A percentile compares a stretch with the other conserved stretches of the same genome.
Conservation (phyloP, 1,140 invertebrate species). For the Cyrtorhinus lividipennis region DNA sequence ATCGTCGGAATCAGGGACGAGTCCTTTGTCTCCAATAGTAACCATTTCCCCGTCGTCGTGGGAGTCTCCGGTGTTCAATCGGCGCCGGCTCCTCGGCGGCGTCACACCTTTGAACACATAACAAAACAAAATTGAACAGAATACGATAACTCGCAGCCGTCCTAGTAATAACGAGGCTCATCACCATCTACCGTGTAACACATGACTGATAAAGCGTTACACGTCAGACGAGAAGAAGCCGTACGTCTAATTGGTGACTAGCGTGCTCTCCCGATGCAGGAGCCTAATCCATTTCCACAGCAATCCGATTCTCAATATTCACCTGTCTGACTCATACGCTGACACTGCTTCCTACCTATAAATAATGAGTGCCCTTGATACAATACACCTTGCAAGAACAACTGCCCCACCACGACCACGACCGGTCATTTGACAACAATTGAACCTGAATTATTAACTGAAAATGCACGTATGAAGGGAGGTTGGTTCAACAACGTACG, state of each 20-base stretch:
- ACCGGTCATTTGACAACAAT: too few relatives aligned
- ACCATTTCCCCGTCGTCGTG: slow-evolving; percentile 11
- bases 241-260: not conserved
- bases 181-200: too few relatives aligned
- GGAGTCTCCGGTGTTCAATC: slow-evolving; percentile 10
- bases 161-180: too few relatives aligned
- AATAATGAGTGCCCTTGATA: too few relatives aligned
- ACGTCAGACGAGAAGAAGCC: not conserved
- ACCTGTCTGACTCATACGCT: too few relatives aligned
- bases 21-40: not conserved
- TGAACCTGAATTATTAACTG: too few relatives aligned
- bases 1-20: slow-evolving; percentile 46
- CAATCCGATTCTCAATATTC: not conserved
- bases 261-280: too few relatives aligned
- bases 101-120: slow-evolving; percentile 26
- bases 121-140: not conserved
- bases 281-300: not conserved
- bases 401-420: too few relatives aligned
- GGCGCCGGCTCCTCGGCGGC: slow-evolving; percentile 27
- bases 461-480: too few relatives aligned
- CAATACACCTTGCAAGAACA: too few relatives aligned
- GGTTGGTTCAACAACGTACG: too few relatives aligned
- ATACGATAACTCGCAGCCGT: not conserved
- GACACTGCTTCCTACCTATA: too few relatives aligned
- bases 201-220: not conserved